phyloP scores from a whole-genome alignment of 1,140 invertebrate genomes.

The Lerema accius region DNA sequence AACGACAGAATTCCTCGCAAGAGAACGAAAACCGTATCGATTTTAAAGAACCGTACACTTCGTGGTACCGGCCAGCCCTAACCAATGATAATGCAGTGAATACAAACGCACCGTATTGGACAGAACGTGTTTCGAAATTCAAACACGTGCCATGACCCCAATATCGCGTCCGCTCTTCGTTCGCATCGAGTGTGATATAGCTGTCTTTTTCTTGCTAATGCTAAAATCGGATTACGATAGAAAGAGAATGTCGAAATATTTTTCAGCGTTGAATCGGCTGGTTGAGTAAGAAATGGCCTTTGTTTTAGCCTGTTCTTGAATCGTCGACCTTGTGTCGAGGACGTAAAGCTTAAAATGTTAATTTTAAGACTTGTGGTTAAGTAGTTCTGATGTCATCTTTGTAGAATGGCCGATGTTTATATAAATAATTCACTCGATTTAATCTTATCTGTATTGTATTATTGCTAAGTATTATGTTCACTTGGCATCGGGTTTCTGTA shows the following conservation, averaged over 20 bases:
- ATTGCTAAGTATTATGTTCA: constrained; percentile 28
- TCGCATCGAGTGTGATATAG: constrained; percentile 45
- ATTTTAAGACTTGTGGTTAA: constrained; percentile 31
- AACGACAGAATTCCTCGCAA: constrained; percentile 45
- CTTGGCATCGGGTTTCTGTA: constrained; percentile 17
- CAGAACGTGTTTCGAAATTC: constrained; percentile 77
- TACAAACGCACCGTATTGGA: constrained; percentile 74
- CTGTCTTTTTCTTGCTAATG: constrained; percentile 58
- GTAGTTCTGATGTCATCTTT: constrained; percentile 47
- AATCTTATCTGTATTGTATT: constrained; percentile 48
- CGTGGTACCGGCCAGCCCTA: constrained; percentile 59
- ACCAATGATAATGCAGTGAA: constrained; percentile 69
- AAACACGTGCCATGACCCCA: constrained; percentile 78
- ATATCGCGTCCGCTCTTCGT: constrained; percentile 33
- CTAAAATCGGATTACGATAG: constrained; percentile 43
- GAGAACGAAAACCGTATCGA: constrained; percentile 56
- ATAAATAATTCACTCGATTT: constrained; percentile 60
- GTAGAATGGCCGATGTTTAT: constrained; percentile 60
- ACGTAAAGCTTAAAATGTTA: constrained; percentile 36
- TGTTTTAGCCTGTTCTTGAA: constrained; percentile 44
- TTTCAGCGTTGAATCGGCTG: constrained; percentile 56
- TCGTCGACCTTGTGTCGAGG: constrained; percentile 41
- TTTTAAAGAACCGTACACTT: constrained; percentile 45
- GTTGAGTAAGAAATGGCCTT: constrained; percentile 59
- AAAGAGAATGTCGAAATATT: constrained; percentile 55